phyloP scores from a whole-genome alignment of 2,888 invertebrate species.

The Polyommatus icarus region DNA sequence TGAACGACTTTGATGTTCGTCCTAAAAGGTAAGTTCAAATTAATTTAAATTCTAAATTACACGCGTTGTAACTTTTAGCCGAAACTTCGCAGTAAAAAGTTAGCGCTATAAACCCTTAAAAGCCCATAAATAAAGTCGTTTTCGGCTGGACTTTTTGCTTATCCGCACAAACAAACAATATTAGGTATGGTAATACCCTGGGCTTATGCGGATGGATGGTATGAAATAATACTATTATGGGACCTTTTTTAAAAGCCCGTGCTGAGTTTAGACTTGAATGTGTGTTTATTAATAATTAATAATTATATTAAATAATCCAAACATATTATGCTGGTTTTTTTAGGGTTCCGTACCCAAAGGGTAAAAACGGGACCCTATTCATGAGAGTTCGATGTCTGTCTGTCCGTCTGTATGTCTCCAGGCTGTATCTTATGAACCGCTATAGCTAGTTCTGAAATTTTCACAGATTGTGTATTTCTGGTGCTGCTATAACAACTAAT shows the following conservation, averaged over 20 bases:
- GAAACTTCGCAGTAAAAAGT: neutral
- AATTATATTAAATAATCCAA: too few relatives aligned
- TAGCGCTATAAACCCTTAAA: neutral
- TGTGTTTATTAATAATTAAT: too few relatives aligned
- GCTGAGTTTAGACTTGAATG: neutral
- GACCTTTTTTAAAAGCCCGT: neutral
- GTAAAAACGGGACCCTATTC: too few relatives aligned
- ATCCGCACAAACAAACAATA: slow-evolving; percentile 10
- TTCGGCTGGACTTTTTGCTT: neutral
- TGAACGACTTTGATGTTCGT: neutral
- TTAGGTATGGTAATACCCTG: neutral
- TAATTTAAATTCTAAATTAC: slow-evolving; percentile 7
- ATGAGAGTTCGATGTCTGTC: too few relatives aligned
- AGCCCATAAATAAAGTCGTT: slow-evolving; percentile 16
- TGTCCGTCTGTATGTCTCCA: too few relatives aligned
- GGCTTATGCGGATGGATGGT: slow-evolving; percentile 7
- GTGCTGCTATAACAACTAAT: too few relatives aligned
- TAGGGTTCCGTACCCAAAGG: too few relatives aligned
- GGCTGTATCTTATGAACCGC: too few relatives aligned
- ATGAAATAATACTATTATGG: neutral
- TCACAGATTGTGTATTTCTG: too few relatives aligned
- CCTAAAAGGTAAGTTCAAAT: neutral
- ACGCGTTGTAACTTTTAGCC: neutral
- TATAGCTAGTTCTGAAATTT: too few relatives aligned
- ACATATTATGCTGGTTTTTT: too few relatives aligned